Evolutionary conservation across 2,888 invertebrate genomes (phyloP).

Genomic region (Glomeris marginata): DNA sequence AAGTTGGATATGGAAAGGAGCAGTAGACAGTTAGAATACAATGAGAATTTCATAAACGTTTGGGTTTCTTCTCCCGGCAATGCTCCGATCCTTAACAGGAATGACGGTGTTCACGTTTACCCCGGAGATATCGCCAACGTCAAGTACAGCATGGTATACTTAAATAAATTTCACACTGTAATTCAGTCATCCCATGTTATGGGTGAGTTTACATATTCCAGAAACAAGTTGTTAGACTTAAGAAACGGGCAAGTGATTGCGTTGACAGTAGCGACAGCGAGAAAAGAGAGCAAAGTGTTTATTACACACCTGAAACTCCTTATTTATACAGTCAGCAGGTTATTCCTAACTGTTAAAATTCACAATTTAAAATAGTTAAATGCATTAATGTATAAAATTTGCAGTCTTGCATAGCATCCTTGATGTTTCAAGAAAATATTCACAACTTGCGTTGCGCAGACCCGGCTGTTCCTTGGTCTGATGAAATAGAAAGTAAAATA

Average conservation of each 20-base stretch:
- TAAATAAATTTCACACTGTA: too few species aligned
- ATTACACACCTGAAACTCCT: background rate
- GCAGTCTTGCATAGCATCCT: slow-evolving; percentile 4
- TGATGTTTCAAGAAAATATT: slow-evolving; percentile 1
- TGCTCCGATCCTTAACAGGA: slow-evolving; percentile 6
- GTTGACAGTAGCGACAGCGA: too few species aligned
- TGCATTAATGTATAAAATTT: background rate
- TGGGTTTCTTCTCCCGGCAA: slow-evolving; percentile 5
- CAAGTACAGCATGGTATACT: slow-evolving; percentile 3
- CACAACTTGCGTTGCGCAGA: background rate
- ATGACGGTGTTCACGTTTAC: slow-evolving; percentile 5
- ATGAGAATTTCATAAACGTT: slow-evolving; percentile 5
- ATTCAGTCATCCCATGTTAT: too few species aligned
- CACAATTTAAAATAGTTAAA: background rate
- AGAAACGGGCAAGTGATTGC: too few species aligned
- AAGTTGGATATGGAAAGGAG: slow-evolving; percentile 2
- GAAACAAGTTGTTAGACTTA: too few species aligned
- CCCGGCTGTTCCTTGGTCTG: slow-evolving; percentile 7
- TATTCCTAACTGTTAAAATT: background rate
- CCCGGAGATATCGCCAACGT: slow-evolving; percentile 7
- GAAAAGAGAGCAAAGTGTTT: background rate
- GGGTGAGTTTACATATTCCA: too few species aligned
- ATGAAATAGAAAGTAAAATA: background rate
- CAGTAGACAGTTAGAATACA: slow-evolving; percentile 7
- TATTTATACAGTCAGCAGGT: background rate